phyloP scores from a whole-genome alignment of 2,113 vertebrate genomes.

The Potamarius usumacintae region DNA sequence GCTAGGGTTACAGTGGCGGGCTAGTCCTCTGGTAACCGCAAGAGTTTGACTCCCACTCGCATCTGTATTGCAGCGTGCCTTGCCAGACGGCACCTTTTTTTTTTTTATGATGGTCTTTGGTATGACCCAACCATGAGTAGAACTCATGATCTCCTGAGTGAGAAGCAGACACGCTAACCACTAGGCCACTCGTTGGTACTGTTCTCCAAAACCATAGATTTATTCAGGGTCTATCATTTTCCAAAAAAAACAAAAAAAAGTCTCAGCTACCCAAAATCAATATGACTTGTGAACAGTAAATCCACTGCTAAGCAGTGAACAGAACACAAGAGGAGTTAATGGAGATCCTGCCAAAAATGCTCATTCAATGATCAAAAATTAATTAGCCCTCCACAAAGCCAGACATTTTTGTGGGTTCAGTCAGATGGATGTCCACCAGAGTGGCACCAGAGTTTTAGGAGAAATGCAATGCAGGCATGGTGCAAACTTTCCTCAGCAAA shows the following conservation, averaged over 20 bases:
- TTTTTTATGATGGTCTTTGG: no score
- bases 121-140: no score
- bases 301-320: not conserved
- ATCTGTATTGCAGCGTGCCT: no score
- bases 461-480: conserved; percentile 13
- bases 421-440: conserved; percentile 43
- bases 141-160: no score
- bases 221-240: not conserved
- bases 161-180: no score
- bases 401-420: conserved; percentile 47
- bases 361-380: conserved; percentile 32
- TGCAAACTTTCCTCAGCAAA: conserved; percentile 32
- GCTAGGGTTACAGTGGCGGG: no score
- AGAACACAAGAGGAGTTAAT: not conserved
- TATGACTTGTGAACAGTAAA: not conserved
- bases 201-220: not conserved
- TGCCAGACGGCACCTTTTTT: no score
- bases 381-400: conserved; percentile 48
- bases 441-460: conserved; percentile 34
- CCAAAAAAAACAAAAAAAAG: not conserved
- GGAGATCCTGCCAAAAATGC: not conserved
- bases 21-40: no score
- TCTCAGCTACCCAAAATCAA: not conserved
- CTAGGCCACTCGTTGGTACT: not conserved
- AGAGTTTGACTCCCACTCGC: no score